phyloP scores from a whole-genome alignment of 2,113 vertebrate genomes.

The Silurus asotus region DNA sequence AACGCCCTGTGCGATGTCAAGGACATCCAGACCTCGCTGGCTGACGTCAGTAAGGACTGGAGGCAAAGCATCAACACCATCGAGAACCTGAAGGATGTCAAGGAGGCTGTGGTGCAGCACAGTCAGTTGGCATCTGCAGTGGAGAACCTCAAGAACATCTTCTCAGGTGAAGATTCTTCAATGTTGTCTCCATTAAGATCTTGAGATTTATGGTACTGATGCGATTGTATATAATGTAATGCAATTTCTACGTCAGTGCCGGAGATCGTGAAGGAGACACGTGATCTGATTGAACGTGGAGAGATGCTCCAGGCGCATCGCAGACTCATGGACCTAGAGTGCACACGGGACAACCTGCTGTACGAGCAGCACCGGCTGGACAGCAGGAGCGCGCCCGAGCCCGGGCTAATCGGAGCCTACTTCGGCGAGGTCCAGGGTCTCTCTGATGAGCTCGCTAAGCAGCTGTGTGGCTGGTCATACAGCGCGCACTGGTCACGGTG shows the following conservation, averaged over 20 bases:
- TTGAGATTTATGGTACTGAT: not conserved
- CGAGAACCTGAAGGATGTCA: conserved; percentile 93
- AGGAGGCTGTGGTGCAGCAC: conserved; percentile 95
- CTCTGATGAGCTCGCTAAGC: conserved; percentile 92
- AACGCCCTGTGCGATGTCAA: conserved; percentile 90
- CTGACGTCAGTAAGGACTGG: conserved; percentile 95
- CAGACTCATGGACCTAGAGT: conserved; percentile 94
- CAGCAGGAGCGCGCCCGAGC: conserved; percentile 90
- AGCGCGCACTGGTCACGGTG: conserved; percentile 87
- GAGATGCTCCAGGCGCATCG: conserved; percentile 90
- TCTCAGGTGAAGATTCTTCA: conserved; percentile 80
- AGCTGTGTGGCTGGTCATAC: conserved; percentile 95
- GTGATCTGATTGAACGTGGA: conserved; percentile 87
- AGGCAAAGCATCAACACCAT: conserved; percentile 96
- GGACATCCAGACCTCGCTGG: conserved; percentile 88
- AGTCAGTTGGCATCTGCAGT: conserved; percentile 96
- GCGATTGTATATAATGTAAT: not conserved
- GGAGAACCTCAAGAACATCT: conserved; percentile 98
- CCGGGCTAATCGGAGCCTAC: conserved; percentile 89
- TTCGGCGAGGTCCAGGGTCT: conserved; percentile 88
- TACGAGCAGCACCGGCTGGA: conserved; percentile 97
- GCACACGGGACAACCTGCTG: conserved; percentile 92
- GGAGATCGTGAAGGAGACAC: conserved; percentile 89
- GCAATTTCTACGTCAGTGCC: conserved; percentile 76
- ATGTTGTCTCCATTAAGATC: not conserved